These are phyloP conservation scores for Pachyrhynchus sulphureomaculatus DNA, from an alignment of 1,140 invertebrate species.

Conservation along the genomic window DNA sequence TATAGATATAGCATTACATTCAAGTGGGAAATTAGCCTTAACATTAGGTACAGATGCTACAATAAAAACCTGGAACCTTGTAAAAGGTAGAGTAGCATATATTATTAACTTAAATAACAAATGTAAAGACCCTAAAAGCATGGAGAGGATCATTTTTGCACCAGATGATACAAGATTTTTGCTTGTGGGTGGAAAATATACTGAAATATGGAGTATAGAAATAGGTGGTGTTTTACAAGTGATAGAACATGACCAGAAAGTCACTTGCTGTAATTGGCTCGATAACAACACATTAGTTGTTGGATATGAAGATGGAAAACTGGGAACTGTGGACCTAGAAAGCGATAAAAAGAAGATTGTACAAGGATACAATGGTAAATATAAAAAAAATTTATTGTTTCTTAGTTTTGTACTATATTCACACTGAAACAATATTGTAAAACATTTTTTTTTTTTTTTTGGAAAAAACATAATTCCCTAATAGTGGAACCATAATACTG, in stretches of 20 bases:
- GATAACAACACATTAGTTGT: constrained; percentile 63
- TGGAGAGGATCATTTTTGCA: constrained; percentile 63
- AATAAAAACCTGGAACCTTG: constrained; percentile 89
- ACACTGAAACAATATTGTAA: too few species aligned
- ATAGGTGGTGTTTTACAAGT: constrained; percentile 65
- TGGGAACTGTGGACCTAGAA: constrained; percentile 51
- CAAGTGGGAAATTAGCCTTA: constrained; percentile 84
- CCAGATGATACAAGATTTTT: constrained; percentile 72
- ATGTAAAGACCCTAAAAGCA: constrained; percentile 56
- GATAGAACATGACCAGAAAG: constrained; percentile 61
- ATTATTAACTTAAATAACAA: constrained; percentile 78
- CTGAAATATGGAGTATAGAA: constrained; percentile 77
- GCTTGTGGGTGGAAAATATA: constrained; percentile 65
- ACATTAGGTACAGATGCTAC: constrained; percentile 82
- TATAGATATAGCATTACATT: constrained; percentile 77
- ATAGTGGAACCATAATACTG: too few species aligned
- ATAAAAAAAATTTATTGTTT: too few species aligned
- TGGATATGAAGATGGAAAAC: constrained; percentile 70
- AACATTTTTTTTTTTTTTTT: too few species aligned
- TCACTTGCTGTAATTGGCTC: constrained; percentile 64
- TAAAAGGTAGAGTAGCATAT: constrained; percentile 87
- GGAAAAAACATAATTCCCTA: too few species aligned
- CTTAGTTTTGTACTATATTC: too few species aligned
- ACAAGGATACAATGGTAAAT: constrained; percentile 58
- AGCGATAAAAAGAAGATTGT: constrained; percentile 53